These are phyloP conservation scores for Mystacides longicornis DNA, from an alignment of 2,888 invertebrate genomes.

Conservation along the genomic window DNA sequence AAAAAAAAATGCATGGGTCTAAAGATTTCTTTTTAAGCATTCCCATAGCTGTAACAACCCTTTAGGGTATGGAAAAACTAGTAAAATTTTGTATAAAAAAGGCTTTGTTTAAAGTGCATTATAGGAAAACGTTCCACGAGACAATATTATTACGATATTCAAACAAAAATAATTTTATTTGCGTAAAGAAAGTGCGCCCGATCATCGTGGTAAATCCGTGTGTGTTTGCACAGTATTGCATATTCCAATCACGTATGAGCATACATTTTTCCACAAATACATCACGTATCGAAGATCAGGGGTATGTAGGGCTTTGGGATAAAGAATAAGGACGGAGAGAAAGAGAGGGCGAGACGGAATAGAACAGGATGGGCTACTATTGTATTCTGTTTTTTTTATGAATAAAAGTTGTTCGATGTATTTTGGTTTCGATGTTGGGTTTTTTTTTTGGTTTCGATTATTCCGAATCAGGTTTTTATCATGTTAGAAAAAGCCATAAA, in stretches of 20 bases:
- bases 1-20: too few relatives aligned
- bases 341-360: background rate
- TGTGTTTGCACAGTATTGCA: conserved; percentile 1
- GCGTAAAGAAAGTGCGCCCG: background rate
- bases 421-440: background rate
- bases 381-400: background rate
- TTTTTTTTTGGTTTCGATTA: background rate
- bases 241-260: conserved; percentile 13
- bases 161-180: conserved; percentile 1
- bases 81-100: too few relatives aligned
- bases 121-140: too few relatives aligned
- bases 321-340: background rate
- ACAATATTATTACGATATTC: too few relatives aligned
- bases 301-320: conserved; percentile 10
- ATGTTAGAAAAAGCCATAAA: too few relatives aligned
- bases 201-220: background rate
- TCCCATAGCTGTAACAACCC: too few relatives aligned
- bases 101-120: too few relatives aligned
- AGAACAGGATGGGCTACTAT: background rate
- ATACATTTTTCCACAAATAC: conserved; percentile 20
- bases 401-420: background rate
- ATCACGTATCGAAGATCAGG: conserved; percentile 20
- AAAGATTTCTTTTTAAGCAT: too few relatives aligned
- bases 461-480: too few relatives aligned
- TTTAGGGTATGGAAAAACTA: too few relatives aligned